These are phyloP conservation scores for Epinotia demarniana DNA, from an alignment of 2,888 invertebrate genomes.

Conservation along the genomic window DNA sequence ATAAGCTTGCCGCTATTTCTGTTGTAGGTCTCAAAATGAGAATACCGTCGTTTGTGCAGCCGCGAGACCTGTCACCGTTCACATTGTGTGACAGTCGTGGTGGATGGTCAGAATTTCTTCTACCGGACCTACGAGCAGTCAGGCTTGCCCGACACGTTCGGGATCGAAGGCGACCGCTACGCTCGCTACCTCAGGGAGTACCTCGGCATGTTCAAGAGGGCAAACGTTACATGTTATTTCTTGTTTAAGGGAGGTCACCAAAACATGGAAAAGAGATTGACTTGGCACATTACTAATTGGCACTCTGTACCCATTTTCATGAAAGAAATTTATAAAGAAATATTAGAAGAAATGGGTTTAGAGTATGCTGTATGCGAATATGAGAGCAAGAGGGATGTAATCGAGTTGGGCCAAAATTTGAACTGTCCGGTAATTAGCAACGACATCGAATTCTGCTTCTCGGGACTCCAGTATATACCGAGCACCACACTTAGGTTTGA, in stretches of 20 bases:
- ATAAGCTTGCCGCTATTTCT: neutral
- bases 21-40: slow-evolving; percentile 21
- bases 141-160: neutral
- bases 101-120: slow-evolving; percentile 42
- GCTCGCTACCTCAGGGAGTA: slow-evolving; percentile 25
- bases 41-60: slow-evolving; percentile 16
- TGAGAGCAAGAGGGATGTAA: slow-evolving; percentile 34
- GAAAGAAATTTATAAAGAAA: slow-evolving; percentile 27
- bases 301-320: slow-evolving; percentile 15
- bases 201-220: slow-evolving; percentile 37
- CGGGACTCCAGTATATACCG: slow-evolving; percentile 33
- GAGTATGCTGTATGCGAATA: slow-evolving; percentile 27
- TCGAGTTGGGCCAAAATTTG: slow-evolving; percentile 30
- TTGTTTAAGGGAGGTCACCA: slow-evolving; percentile 42
- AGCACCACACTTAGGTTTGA: slow-evolving; percentile 12
- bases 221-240: slow-evolving; percentile 36
- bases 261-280: slow-evolving; percentile 14
- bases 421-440: slow-evolving; percentile 38
- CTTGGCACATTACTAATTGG: neutral
- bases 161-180: slow-evolving; percentile 38
- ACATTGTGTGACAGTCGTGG: slow-evolving; percentile 33
- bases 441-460: slow-evolving; percentile 40
- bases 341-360: slow-evolving; percentile 35
- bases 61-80: slow-evolving; percentile 5
- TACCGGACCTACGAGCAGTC: slow-evolving; percentile 22